Conservation (phyloP, 2,888 invertebrate genomes). For the Acrocyrtus sp. region DNA sequence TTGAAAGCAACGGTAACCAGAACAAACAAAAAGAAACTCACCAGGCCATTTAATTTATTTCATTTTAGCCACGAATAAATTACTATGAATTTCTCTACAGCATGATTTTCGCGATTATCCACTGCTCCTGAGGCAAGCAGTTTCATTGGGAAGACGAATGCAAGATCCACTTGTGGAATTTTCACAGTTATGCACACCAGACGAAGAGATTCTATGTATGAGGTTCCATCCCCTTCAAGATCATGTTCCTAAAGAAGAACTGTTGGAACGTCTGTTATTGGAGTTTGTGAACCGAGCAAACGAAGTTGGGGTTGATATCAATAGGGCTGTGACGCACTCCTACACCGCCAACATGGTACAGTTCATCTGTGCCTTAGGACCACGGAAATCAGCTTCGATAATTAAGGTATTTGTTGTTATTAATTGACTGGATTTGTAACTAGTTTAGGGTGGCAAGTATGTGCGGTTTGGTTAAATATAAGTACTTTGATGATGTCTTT, state of each 20-base stretch:
- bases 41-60: neutral
- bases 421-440: neutral
- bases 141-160: constrained; percentile 89
- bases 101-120: constrained; percentile 95
- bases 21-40: neutral
- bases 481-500: neutral
- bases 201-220: constrained; percentile 96
- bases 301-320: constrained; percentile 98
- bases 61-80: neutral
- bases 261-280: constrained; percentile 84
- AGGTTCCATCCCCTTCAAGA: constrained; percentile 86
- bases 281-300: constrained; percentile 95
- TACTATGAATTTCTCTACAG: constrained; percentile 65
- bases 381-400: constrained; percentile 89
- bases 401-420: constrained; percentile 73
- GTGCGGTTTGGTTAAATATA: neutral
- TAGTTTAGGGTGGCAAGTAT: neutral
- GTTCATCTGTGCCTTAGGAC: constrained; percentile 97
- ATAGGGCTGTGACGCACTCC: constrained; percentile 88
- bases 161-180: constrained; percentile 98
- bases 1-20: constrained; percentile 77
- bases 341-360: constrained; percentile 91
- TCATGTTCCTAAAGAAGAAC: constrained; percentile 78
- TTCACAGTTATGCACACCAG: constrained; percentile 93
- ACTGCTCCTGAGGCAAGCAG: constrained; percentile 86